These are phyloP conservation scores for Macroramphosus scolopax DNA, from an alignment of 2,797 vertebrate genomes.

Conservation along the genomic window DNA sequence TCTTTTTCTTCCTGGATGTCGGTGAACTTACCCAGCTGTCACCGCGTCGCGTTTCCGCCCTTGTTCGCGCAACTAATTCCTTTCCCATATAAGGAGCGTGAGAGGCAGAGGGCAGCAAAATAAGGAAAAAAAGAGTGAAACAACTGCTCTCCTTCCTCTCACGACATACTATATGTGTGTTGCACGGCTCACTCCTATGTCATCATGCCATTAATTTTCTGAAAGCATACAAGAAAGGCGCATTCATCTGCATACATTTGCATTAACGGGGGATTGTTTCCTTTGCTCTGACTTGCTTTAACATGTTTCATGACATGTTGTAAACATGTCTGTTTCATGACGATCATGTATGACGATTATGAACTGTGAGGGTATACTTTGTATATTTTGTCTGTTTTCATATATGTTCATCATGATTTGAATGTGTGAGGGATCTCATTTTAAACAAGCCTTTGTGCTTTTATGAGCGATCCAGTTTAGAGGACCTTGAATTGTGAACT, in stretches of 20 bases:
- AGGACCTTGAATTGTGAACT: too few species aligned
- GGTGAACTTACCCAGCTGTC: slow-evolving; percentile 73
- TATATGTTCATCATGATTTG: too few species aligned
- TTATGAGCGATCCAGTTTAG: too few species aligned
- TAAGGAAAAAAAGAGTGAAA: slow-evolving; percentile 15
- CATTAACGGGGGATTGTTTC: too few species aligned
- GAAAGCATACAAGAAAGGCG: too few species aligned
- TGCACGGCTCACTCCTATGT: neutral
- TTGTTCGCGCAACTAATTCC: slow-evolving; percentile 60
- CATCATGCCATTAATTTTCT: neutral
- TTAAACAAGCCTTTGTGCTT: too few species aligned
- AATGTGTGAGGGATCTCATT: too few species aligned
- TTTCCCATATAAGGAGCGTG: slow-evolving; percentile 77
- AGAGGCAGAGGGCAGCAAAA: slow-evolving; percentile 37
- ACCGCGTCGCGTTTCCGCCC: slow-evolving; percentile 79
- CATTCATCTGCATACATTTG: too few species aligned
- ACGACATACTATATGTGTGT: neutral
- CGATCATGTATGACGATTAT: too few species aligned
- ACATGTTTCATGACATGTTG: slow-evolving; percentile 2
- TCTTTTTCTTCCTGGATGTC: slow-evolving; percentile 73
- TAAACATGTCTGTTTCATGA: too few species aligned
- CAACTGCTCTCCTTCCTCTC: slow-evolving; percentile 13
- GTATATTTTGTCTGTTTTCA: too few species aligned
- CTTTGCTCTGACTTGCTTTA: neutral
- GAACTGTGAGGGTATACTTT: too few species aligned